Base-by-base conservation (phyloP, 2,888 invertebrate species). In the Thereva unica region DNA sequence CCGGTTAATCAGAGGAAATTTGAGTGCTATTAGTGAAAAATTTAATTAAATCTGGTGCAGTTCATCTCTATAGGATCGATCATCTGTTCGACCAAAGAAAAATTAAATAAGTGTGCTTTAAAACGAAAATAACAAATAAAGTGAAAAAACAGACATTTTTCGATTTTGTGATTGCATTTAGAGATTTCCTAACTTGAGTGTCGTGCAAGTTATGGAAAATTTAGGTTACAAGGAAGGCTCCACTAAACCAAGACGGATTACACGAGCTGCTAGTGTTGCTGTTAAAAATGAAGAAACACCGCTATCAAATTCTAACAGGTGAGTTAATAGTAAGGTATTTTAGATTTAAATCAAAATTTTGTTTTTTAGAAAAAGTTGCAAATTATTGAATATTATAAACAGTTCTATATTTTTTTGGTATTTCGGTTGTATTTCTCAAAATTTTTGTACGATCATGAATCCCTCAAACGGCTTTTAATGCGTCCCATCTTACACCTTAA, bases 141-240 rank as follows among this genome's bases (percentile, higher is more conserved):
- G 10, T 34, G 6, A 52, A 23, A 52, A 52, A 35, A 4, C 35
- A 52, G 4, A 35, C 2, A 52, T 6, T 49, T 49, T 49, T 4
- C 10, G 7, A 34, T 35, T 34, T 6, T 52, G 6, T 35, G 35
- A 52, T 35, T 35, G 34, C 7, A 35, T 8, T 52, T 37, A 47
- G 23, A 47, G 34, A 38, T 47, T 59, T 49, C 47, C 45, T 7
- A 10, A 35, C 59, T 59, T 59, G 49, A 59, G 10, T 34, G 41
- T 47, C 2, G 12, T 41, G 12, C 59, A 59, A 59, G 59, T 72
- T 50, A 82, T 87, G 87, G 87, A 87, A 81, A 86, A 86, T 83
- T 85, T 86, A 76, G 87, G 87, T 74, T 87, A 86, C 76, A 85
- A 86, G 82, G 85, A 85, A 75, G 81, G 81, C 71, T 78, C 80